Evolutionary conservation across 2,888 invertebrate genomes (phyloP), one percentile per base, ranked within the genome.

Genomic region (Diloba caeruleocephala): DNA sequence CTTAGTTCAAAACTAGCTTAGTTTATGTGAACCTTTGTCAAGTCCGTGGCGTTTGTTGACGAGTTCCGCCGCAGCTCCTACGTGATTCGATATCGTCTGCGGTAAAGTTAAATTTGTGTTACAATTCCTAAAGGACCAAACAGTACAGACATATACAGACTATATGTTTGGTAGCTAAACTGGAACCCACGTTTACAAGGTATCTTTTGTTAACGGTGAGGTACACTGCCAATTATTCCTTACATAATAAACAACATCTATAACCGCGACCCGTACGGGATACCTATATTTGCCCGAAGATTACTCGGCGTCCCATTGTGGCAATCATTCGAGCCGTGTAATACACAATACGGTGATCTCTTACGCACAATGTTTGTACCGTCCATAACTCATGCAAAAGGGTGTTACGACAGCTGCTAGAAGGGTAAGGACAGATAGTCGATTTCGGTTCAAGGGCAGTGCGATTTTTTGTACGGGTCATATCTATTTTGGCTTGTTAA

Each of bases 331-430:
- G 51, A 36, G 15, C 43, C 70, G 63, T 66, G 45, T 69, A 59
- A 55, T 66, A 54, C 55, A 50, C 50, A 69, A 66, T 33, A 54
- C 48, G 43, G 26, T 66, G 66, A 59, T 66, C 56, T 59, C 33
- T 14, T 34, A 48, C 46, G 38, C 39, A 37, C 34, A 42, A 44
- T 59, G 63, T 70, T 61, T 68, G 67, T 59, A 37, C 41, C 67
- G 41, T 54, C 49, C 71, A 70, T 70, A 71, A 71, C 71, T 70
- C 70, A 68, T 58, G 58, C 58, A 64, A 61, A 67, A 71, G 61
- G 68, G 65, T 58, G 55, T 32, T 21, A 12, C 67, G 56, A 54
- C 71, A 66, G 59, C 50, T 28, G 66, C 51, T 28, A 3, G 2
- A 26, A 60, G 51, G 63, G 14, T 10, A 5, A 0, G 8, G 3